Conservation (phyloP, 1,140 invertebrate genomes). For the Adelges cooleyi region DNA sequence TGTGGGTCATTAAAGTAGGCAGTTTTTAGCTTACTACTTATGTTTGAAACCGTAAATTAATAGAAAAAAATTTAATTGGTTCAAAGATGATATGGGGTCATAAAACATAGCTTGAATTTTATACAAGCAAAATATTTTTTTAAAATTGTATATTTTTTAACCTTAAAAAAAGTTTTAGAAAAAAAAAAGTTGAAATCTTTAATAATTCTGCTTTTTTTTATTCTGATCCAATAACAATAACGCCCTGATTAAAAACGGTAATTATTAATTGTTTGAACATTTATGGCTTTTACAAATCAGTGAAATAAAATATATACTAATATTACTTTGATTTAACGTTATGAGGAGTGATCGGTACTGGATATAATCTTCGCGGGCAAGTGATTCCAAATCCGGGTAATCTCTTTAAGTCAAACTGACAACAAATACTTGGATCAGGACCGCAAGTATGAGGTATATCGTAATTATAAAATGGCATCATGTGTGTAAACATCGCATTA, state of each 20-base stretch:
- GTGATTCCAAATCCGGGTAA: slow-evolving; percentile 64
- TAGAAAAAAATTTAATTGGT: too few species aligned
- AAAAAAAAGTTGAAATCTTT: too few species aligned
- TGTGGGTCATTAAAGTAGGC: too few species aligned
- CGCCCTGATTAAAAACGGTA: slow-evolving; percentile 49
- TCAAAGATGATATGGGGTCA: too few species aligned
- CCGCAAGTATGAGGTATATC: slow-evolving; percentile 97
- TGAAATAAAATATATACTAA: not conserved
- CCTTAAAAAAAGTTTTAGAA: too few species aligned
- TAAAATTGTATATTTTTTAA: too few species aligned
- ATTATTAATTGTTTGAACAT: not conserved
- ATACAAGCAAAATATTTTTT: too few species aligned
- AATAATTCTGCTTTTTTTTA: slow-evolving; percentile 91
- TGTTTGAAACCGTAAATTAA: too few species aligned
- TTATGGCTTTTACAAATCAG: not conserved
- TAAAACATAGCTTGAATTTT: too few species aligned
- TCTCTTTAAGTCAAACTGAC: slow-evolving; percentile 95
- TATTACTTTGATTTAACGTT: slow-evolving; percentile 71
- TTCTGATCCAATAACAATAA: slow-evolving; percentile 84
- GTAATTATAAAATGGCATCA: slow-evolving; percentile 99
- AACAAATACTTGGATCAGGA: slow-evolving; percentile 91
- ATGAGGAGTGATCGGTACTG: slow-evolving; percentile 61
- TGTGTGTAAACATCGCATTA: slow-evolving; percentile 87
- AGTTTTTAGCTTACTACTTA: too few species aligned
- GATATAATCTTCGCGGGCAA: slow-evolving; percentile 82